Evolutionary conservation across 92 coral and sea anemone species (phyloP), one percentile per base, ranked within the genome.

Genomic region (Palythoa caribaeorum): DNA sequence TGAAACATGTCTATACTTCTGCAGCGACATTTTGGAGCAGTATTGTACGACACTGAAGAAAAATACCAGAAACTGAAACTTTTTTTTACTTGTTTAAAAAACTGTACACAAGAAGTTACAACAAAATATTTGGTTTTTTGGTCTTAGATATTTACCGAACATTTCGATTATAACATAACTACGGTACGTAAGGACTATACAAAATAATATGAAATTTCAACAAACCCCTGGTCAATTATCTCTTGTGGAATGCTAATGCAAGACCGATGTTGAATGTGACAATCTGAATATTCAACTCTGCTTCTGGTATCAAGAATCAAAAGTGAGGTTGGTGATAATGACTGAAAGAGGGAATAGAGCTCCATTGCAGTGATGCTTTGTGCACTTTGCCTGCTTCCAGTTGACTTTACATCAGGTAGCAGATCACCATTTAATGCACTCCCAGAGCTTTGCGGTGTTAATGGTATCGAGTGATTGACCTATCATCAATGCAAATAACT

Each of bases 231-330:
- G 81, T 96, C 96, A 44, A 96, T 71, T 73, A 94, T 83, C 78
- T 96, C 98, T 39, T 88, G 94, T 12, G 98, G 98, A n/a, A 96
- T 92, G 78, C 88, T 96, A 52, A 96, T 94, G 83, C 98, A 93
- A 7, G 93, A 92, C 2, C 88, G 77, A 76, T 88, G 90, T 17
- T 83, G 85, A 77, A 96, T 96, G 28, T 79, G 96, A 47, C 94
- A 92, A 15, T 85, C 89, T 44, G 85, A 79, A 73, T 83, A 96
- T 79, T 92, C 93, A 38, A 87, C 76, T 71, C 87, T 88, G 75
- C 95, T 86, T 89, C 98, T 92, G 60, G 94, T 84, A 70, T 96
- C 98, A 57, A 96, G 85, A 84, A 96, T 90, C 85, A 96, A 88
- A 47, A 96, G 68, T 38, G 80, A 80, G 51, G 92, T 80, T n/a